Evolutionary conservation across 2,888 invertebrate species (phyloP), one percentile per base, ranked within the genome.

Genomic region (Theodoxus fluviatilis): DNA sequence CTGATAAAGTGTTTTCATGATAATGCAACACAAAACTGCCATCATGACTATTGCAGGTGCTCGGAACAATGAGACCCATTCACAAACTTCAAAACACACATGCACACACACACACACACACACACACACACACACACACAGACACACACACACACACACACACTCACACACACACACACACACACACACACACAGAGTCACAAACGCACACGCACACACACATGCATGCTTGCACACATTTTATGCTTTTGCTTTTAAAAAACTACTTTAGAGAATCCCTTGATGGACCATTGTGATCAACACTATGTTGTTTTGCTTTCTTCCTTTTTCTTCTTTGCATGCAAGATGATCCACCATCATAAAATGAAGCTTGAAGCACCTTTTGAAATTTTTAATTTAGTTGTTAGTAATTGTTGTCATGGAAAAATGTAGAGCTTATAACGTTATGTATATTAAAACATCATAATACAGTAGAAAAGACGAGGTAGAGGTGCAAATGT

Each of bases 71-170:
- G n/a, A n/a, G n/a, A n/a, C n/a, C n/a, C n/a, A n/a, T n/a, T n/a
- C n/a, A n/a, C n/a, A n/a, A n/a, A n/a, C n/a, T n/a, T n/a, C 4
- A 25, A 52, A 18, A 52, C 4, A 18, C n/a, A 9, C 52, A 9
- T 52, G 7, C n/a, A 52, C 3, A 25, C 22, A 25, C 0, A 3
- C 47, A 65, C 1, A 38, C 22, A 25, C 65, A 40, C 43, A 43
- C 65, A 43, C 3, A 43, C 66, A 43, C 47, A 4, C 52, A 52
- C 67, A 52, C 55, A 38, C 67, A 52, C 67, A 67, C 4, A 52
- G 3, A 52, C 55, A 33, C 67, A 67, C 52, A 67, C 52, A 67
- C 35, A n/a, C 52, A 52, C 55, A 52, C 67, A 52, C 35, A 67
- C 67, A 67, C 52, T 35, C 52, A 57, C 57, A 25, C 57, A 57